phyloP scores from a whole-genome alignment of 2,113 vertebrate species.

The Charadrius vociferus region DNA sequence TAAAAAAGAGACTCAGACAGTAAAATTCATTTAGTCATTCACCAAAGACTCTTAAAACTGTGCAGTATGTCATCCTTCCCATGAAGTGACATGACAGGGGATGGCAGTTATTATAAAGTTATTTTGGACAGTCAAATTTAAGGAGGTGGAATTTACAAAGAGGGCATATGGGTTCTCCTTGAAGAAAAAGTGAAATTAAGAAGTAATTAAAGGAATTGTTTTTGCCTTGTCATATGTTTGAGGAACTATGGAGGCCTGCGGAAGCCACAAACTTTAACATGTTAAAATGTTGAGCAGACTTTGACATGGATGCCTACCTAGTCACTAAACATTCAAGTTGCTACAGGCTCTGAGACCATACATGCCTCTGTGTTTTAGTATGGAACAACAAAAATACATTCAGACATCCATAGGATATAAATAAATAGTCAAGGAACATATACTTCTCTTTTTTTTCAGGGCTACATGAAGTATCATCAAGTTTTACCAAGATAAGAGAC shows the following conservation, averaged over 20 bases:
- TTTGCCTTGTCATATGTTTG: neutral
- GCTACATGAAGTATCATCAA: neutral
- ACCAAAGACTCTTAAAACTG: neutral
- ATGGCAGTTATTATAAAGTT: neutral
- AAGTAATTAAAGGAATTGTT: neutral
- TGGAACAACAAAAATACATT: neutral
- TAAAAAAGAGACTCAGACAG: neutral
- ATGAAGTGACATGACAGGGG: neutral
- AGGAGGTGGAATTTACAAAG: neutral
- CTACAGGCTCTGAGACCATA: neutral
- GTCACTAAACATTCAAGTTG: neutral
- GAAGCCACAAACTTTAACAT: neutral
- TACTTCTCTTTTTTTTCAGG: neutral
- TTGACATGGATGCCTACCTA: neutral
- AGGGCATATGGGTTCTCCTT: neutral
- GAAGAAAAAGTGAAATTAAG: neutral
- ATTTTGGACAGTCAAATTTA: neutral
- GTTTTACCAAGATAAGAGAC: neutral
- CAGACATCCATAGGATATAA: neutral
- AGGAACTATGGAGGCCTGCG: neutral
- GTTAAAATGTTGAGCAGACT: neutral
- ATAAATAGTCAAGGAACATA: neutral
- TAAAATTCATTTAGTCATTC: neutral
- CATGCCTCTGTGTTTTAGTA: neutral
- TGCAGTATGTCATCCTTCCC: neutral